These are phyloP conservation scores for Hormaphis cornu DNA, from an alignment of 1,140 invertebrate species.

Conservation along the genomic window DNA sequence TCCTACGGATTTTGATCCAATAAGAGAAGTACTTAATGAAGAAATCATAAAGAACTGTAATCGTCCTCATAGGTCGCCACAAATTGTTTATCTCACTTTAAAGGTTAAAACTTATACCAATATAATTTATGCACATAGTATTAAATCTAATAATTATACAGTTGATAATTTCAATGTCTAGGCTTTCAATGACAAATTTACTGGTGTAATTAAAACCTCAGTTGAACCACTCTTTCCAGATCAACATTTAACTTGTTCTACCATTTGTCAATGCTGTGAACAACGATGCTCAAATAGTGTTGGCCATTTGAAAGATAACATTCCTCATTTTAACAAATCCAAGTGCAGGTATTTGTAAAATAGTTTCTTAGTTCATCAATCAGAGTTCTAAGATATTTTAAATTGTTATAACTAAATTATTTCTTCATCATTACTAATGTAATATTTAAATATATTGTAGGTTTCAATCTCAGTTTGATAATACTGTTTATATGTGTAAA, in stretches of 20 bases:
- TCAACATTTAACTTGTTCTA: constrained; percentile 69
- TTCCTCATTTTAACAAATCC: constrained; percentile 49
- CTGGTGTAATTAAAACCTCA: constrained; percentile 54
- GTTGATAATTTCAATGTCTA: constrained; percentile 39
- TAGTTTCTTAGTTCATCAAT: neutral
- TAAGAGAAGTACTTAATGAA: constrained; percentile 46
- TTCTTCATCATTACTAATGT: neutral
- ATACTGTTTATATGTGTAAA: constrained; percentile 65
- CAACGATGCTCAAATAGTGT: constrained; percentile 61
- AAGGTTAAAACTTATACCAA: constrained; percentile 45
- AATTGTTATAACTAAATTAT: neutral
- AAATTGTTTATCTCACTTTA: constrained; percentile 56
- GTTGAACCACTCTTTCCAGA: constrained; percentile 61
- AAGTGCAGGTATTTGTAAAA: constrained; percentile 43
- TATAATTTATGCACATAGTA: neutral
- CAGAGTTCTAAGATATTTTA: too few species aligned
- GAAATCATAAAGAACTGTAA: constrained; percentile 60
- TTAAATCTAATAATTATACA: neutral
- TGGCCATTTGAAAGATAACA: constrained; percentile 63
- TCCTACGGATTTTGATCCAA: constrained; percentile 49
- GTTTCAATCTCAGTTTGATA: constrained; percentile 72
- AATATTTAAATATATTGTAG: constrained; percentile 41
- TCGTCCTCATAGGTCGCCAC: constrained; percentile 54
- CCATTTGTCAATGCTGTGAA: constrained; percentile 62
- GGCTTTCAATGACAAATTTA: constrained; percentile 68